A percentile compares a stretch with the other conserved stretches of the same genome.
Evolutionary conservation across 2,113 vertebrate species (phyloP).

Genomic region (Pluvianellus socialis): DNA sequence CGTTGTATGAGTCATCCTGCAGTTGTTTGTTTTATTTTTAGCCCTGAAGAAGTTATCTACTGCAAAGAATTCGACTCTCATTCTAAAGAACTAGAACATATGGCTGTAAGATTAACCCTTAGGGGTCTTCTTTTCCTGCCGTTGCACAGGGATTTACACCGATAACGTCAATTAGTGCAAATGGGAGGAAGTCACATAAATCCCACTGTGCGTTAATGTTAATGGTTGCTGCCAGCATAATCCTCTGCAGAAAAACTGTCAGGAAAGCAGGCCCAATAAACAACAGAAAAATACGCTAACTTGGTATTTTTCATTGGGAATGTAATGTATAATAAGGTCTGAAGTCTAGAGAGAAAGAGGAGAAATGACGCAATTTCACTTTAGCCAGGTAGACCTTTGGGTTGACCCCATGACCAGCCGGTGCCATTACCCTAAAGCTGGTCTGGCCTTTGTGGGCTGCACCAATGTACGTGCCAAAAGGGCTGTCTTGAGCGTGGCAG

Average conservation of each 20-base stretch:
- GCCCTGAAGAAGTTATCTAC: slow-evolving; percentile 59
- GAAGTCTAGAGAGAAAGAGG: not conserved
- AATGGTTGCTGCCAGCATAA: not conserved
- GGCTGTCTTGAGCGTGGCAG: not conserved
- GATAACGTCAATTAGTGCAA: slow-evolving; percentile 27
- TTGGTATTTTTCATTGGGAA: not conserved
- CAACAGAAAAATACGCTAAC: not conserved
- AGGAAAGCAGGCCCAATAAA: not conserved
- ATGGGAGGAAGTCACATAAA: not conserved
- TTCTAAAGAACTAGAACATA: slow-evolving; percentile 60
- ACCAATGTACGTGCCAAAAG: accelerated
- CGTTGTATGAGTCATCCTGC: slow-evolving; percentile 66
- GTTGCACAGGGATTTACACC: not conserved
- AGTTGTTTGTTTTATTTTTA: slow-evolving; percentile 78
- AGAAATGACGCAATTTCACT: not conserved
- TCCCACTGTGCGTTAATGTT: not conserved
- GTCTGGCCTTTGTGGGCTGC: not conserved
- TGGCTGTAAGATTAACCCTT: slow-evolving; percentile 65
- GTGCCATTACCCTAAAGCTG: not conserved
- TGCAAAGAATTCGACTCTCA: slow-evolving; percentile 30
- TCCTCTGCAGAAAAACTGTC: not conserved
- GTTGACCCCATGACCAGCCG: not conserved
- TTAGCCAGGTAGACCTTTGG: not conserved
- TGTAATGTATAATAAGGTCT: not conserved
- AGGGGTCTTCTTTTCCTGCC: not conserved